Conservation (phyloP, 2,113 vertebrate species). For the Pedetes capensis region DNA sequence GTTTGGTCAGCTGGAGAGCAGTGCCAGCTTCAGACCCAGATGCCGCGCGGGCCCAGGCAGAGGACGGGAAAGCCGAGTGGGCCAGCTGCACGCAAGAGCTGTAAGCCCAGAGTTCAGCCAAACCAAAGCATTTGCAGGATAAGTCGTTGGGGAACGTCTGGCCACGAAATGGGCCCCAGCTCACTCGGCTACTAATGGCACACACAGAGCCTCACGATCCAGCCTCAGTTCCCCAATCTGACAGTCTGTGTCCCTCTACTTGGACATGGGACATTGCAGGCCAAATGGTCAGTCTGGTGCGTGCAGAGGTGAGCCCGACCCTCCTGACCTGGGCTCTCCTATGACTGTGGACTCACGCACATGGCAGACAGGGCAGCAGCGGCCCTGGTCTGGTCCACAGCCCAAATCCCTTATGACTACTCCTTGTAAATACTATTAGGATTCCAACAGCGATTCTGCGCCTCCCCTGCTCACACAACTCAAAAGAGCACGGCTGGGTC, state of each 20-base stretch:
- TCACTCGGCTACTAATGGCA: not conserved
- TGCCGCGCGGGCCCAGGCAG: rapidly evolving
- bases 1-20: no score
- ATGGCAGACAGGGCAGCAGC: not conserved
- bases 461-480: not conserved
- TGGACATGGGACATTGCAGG: no score
- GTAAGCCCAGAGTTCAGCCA: no score
- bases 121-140: not conserved
- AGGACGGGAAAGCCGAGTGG: not conserved
- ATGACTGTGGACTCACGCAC: not conserved
- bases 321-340: rapidly evolving
- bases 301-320: no score
- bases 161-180: not conserved
- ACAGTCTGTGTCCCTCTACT: not conserved
- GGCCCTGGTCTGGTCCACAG: not conserved
- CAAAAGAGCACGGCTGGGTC: not conserved
- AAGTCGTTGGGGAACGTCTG: not conserved
- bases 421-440: rapidly evolving
- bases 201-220: rapidly evolving
- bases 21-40: no score
- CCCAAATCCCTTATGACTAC: not conserved
- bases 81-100: no score
- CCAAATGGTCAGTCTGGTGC: no score
- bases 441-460: not conserved
- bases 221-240: not conserved